phyloP scores from a whole-genome alignment of 2,888 invertebrate genomes.

The Rugalucina vietnamica region DNA sequence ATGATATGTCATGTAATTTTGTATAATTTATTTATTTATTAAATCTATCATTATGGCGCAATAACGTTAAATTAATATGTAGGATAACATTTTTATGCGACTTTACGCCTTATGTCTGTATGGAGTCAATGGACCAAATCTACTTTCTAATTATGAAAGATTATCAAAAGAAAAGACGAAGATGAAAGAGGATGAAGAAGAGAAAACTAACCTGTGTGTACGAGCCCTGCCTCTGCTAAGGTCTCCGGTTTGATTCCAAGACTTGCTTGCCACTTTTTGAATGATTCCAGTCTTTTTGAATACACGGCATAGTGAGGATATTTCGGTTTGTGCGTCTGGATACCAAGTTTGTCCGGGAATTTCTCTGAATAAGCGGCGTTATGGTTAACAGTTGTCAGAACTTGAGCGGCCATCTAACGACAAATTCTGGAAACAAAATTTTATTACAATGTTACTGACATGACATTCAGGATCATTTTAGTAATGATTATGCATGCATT shows the following conservation, averaged over 20 bases:
- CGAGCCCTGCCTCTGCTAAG: slow-evolving; percentile 51
- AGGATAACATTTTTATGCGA: too few species aligned
- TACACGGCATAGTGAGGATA: slow-evolving; percentile 44
- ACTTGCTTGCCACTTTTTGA: slow-evolving; percentile 43
- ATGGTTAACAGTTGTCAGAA: not conserved
- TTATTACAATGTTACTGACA: too few species aligned
- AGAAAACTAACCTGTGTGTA: slow-evolving; percentile 48
- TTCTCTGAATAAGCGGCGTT: not conserved
- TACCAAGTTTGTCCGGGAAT: slow-evolving; percentile 22
- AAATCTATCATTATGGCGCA: too few species aligned
- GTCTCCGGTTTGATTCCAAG: slow-evolving; percentile 32
- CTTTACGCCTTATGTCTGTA: too few species aligned
- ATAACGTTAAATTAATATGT: too few species aligned
- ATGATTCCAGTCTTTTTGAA: slow-evolving; percentile 40
- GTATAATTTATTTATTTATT: too few species aligned
- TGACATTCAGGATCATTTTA: too few species aligned
- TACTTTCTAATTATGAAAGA: too few species aligned
- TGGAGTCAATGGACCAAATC: too few species aligned
- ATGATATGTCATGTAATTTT: not conserved
- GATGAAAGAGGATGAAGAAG: not conserved
- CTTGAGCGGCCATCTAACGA: not conserved
- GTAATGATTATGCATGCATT: too few species aligned
- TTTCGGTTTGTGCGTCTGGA: slow-evolving; percentile 33
- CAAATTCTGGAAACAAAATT: too few species aligned
- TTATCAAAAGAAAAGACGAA: not conserved